Evolutionary conservation across 2,888 invertebrate species (phyloP).

Genomic region (Chymomyza procnemis): DNA sequence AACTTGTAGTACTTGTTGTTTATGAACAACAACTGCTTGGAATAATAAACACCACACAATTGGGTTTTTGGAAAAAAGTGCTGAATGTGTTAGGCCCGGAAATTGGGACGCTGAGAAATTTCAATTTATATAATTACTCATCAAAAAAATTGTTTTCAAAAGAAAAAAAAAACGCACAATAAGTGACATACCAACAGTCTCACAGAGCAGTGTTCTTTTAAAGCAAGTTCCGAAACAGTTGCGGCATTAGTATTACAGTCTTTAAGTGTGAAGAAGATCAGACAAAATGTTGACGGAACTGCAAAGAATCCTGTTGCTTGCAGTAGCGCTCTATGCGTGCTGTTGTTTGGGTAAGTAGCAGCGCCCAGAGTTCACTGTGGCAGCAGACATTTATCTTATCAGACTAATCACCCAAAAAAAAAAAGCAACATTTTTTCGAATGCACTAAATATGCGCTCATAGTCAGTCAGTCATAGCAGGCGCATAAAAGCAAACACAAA

Average conservation of each 20-base stretch:
- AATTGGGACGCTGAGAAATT: slow-evolving; percentile 51
- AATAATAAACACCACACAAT: slow-evolving; percentile 8
- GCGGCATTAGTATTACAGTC: slow-evolving; percentile 29
- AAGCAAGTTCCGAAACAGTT: slow-evolving; percentile 9
- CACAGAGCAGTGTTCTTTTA: neutral
- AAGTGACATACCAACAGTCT: slow-evolving; percentile 4
- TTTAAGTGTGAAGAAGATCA: slow-evolving; percentile 33
- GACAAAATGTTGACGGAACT: slow-evolving; percentile 17
- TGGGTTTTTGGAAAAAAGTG: slow-evolving; percentile 42
- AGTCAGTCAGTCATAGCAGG: too few relatives aligned
- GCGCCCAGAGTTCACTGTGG: neutral
- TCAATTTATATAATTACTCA: slow-evolving; percentile 59
- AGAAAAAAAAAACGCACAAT: slow-evolving; percentile 53
- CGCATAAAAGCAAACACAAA: neutral
- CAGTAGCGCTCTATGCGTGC: slow-evolving; percentile 39
- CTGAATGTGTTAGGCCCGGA: slow-evolving; percentile 50
- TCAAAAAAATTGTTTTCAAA: slow-evolving; percentile 50
- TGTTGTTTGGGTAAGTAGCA: slow-evolving; percentile 44
- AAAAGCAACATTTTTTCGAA: neutral
- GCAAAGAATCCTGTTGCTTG: slow-evolving; percentile 26
- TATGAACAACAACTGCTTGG: neutral
- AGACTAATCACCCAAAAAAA: neutral
- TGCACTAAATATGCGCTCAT: neutral
- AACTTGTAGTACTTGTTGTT: neutral
- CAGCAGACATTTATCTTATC: neutral